Base-by-base conservation (phyloP, 2,113 vertebrate species). In the Bos javanicus region DNA sequence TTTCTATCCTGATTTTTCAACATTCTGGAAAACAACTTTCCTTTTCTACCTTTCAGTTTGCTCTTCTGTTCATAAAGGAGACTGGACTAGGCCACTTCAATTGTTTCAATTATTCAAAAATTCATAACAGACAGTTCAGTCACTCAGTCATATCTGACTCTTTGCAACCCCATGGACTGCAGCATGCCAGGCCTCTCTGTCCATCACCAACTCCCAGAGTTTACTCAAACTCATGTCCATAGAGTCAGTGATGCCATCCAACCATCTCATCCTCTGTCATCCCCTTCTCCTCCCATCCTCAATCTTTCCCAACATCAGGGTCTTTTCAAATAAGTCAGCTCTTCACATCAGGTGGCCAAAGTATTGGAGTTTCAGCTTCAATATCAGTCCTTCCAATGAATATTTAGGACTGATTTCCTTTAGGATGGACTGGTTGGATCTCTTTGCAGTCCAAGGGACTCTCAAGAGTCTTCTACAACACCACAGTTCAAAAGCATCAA, bases 141-240 rank as follows among this genome's bases (percentile, higher is more conserved):
- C 1, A 0, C 30, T 33, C 36, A 74, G n/a, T 39, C 10, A 0
- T 0, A 2, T 39, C 19, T 0, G 0, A 74, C 19, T 74, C n/a
- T 21, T 36, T 74, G 67, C 19, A 21, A 5, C 19, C 67, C 19
- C n/a, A 74, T 39, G n/a, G 19, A 74, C 19, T 74, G 19, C 19
- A 74, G 67, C 19, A 39, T 0, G 10, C n/a, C 19, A 23, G 67
- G 19, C 19, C n/a, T 5, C 64, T 36, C 64, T 36, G 64, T 36
- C n/a, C n/a, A 71, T 71, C 67, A 74, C n/a, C 10, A 74, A 39
- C 36, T 74, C 19, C 67, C 5, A 0, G 4, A 74, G 10, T 74
- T 74, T 23, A 74, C 67, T 23, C 67, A 13, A 39, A 74, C n/a
- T 74, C 67, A 74, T 23, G 19, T 23, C n/a, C 67, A 39, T 39